Evolutionary conservation across 2,888 invertebrate species (phyloP).

Genomic region (Acanthacorydalis orientalis): DNA sequence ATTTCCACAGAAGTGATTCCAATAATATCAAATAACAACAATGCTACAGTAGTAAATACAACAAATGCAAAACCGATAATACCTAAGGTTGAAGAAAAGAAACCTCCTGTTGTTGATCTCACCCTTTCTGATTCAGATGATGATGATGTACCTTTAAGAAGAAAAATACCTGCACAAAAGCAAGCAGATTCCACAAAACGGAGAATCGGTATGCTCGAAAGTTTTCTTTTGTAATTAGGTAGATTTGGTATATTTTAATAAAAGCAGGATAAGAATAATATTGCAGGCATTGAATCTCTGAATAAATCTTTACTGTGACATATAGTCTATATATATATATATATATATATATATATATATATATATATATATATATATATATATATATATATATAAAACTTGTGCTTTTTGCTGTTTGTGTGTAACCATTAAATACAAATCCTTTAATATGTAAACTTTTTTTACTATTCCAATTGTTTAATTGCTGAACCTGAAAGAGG

Average conservation of each 20-base stretch:
- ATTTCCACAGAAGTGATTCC: conserved; percentile 18
- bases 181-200: conserved; percentile 26
- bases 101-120: conserved; percentile 41
- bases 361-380: too few species aligned
- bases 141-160: conserved; percentile 47
- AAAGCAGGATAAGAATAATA: not conserved
- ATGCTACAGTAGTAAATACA: conserved; percentile 9
- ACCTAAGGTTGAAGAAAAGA: conserved; percentile 27
- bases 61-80: conserved; percentile 17
- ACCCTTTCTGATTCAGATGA: conserved; percentile 58
- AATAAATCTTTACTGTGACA: too few species aligned
- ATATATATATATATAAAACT: too few species aligned
- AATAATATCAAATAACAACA: conserved; percentile 14
- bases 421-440: too few species aligned
- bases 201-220: conserved; percentile 20
- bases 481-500: too few species aligned
- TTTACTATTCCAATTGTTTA: too few species aligned
- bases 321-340: too few species aligned
- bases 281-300: not conserved
- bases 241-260: not conserved
- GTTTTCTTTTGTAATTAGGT: conserved; percentile 11
- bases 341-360: too few species aligned
- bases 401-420: too few species aligned
- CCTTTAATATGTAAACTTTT: too few species aligned
- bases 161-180: conserved; percentile 33